Percentiles rank a stretch among this genome's conserved stretches.
Evolutionary conservation across 2,113 vertebrate genomes (phyloP).

Genomic region (Lanius ludovicianus): DNA sequence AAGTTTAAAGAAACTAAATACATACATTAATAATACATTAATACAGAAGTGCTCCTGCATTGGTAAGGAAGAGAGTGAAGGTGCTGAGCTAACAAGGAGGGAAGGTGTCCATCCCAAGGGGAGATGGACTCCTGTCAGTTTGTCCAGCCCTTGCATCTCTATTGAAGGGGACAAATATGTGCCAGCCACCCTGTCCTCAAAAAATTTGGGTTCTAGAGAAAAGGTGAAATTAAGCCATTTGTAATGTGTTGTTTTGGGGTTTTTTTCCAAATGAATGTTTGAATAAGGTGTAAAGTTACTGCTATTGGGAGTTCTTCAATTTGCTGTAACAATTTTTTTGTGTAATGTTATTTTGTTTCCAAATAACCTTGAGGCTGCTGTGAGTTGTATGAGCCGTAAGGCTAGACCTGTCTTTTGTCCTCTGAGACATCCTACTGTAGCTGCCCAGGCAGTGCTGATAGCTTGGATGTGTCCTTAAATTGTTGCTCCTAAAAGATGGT

Average conservation of each 20-base stretch:
- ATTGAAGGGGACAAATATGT: rapidly evolving
- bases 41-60: background rate
- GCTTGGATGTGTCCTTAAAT: background rate
- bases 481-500: background rate
- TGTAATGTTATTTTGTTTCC: background rate
- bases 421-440: background rate
- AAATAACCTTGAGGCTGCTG: background rate
- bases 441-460: background rate
- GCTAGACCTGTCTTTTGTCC: background rate
- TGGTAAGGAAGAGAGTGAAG: background rate
- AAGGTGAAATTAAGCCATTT: background rate
- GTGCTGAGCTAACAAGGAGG: background rate
- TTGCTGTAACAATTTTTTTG: background rate
- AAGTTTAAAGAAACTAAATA: background rate
- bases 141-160: background rate
- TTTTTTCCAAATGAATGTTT: background rate
- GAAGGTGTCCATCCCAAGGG: rapidly evolving
- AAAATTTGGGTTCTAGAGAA: background rate
- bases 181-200: background rate
- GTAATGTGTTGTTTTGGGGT: background rate
- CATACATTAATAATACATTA: background rate
- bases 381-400: background rate
- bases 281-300: background rate
- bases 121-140: background rate
- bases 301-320: background rate